A percentile compares a stretch with the other conserved stretches of the same genome.
phyloP scores from a whole-genome alignment of 2,797 vertebrate genomes.

The Neosilurus hyrtlii region DNA sequence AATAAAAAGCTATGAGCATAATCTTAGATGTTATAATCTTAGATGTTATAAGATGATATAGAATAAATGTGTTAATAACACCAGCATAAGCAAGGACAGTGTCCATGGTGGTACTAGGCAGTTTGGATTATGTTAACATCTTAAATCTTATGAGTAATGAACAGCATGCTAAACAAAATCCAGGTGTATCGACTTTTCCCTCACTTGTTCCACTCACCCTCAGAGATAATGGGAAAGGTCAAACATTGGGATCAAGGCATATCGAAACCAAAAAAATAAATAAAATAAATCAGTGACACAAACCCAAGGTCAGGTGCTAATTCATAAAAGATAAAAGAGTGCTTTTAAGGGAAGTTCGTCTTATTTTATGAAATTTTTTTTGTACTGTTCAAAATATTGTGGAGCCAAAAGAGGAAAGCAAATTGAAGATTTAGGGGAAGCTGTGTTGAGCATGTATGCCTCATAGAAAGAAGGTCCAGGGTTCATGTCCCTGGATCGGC shows the following conservation, averaged over 20 bases:
- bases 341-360: background rate
- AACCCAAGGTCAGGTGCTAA: background rate
- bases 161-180: conserved; percentile 38
- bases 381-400: background rate
- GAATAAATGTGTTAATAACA: conserved; percentile 15
- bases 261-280: background rate
- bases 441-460: background rate
- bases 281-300: background rate
- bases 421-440: background rate
- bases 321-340: background rate
- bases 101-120: conserved; percentile 17
- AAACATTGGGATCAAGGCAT: conserved; percentile 10
- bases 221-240: conserved; percentile 25
- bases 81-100: background rate
- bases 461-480: too few relatives aligned
- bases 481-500: too few relatives aligned
- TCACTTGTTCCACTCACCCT: conserved; percentile 25
- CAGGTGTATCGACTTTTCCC: conserved; percentile 31
- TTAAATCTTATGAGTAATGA: conserved; percentile 30
- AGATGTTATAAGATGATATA: background rate
- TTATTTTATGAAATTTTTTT: background rate
- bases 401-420: background rate
- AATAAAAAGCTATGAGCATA: background rate
- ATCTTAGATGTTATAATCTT: conserved; percentile 7
- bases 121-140: conserved; percentile 37